Base-by-base conservation (phyloP, 2,888 invertebrate species). In the Orchesella flavescens region DNA sequence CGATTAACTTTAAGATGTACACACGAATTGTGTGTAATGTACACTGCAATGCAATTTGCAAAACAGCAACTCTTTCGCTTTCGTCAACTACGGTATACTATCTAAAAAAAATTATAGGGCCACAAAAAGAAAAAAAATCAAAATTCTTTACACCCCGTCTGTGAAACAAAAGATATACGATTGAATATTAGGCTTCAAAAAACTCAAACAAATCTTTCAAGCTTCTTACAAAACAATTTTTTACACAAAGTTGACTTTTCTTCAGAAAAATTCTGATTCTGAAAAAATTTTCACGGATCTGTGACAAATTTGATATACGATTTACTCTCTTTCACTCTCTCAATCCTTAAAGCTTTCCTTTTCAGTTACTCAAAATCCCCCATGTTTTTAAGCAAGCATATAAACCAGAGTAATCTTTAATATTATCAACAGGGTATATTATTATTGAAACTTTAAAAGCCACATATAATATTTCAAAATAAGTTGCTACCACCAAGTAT, bases 61-160 rank as follows among this genome's bases (percentile, higher is more conserved):
- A 65, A 68, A 68, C 17, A 66, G 9, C 34, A 69, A 78, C 15
- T 55, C 68, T 57, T 59, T 78, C 77, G 77, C 77, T 78, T 78
- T 78, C 69, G 43, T 78, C 69, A 78, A 53, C 63, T 74, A 74
- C 63, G 69, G 69, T 78, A 78, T 49, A 57, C 65, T 76, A 74
- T 23, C 24, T 55, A 44, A 76, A 23, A 63, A 44, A 76, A 23
- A 63, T 13, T 49, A 43, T 66, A 21, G 46, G n/a, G 44, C 63
- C 12, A 10, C 34, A 34, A 34, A 34, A 7, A n/a, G 19, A 13
- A 59, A 21, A 59, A 63, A 63, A 63, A 4, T 34, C 34, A 34
- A 4, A 34, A 34, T 34, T 34, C 23, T 17, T 9, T 24, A 21
- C n/a, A 74, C 63, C 61, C 46, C 63, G 46, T 63, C 74, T 74